Evolutionary conservation across 2,797 vertebrate species (phyloP).

Genomic region (Nothura maculosa): DNA sequence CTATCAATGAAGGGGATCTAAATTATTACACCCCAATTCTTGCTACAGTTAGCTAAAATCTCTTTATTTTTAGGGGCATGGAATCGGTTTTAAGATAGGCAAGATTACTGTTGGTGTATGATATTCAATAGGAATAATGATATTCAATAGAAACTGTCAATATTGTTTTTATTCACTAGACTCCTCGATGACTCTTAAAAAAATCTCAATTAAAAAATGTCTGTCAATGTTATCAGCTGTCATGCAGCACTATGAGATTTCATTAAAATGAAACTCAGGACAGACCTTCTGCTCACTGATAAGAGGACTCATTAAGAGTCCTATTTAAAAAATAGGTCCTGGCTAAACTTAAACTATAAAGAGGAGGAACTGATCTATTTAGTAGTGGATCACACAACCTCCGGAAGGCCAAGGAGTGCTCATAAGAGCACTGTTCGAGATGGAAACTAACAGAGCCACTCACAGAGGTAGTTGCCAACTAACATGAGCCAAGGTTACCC

Average conservation of each 20-base stretch:
- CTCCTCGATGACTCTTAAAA: accelerated
- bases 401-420: neutral
- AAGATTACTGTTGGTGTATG: neutral
- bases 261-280: neutral
- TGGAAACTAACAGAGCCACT: neutral
- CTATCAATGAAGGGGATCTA: neutral
- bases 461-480: neutral
- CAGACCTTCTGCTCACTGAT: neutral
- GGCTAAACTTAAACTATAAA: neutral
- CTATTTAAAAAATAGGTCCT: neutral
- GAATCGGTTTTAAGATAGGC: neutral
- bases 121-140: neutral
- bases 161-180: neutral
- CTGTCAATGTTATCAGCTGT: neutral
- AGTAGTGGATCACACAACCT: neutral
- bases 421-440: neutral
- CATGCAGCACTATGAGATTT: neutral
- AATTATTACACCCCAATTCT: neutral
- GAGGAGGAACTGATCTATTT: neutral
- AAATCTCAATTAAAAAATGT: neutral
- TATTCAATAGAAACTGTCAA: neutral
- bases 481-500: neutral
- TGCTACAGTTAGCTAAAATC: neutral
- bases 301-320: neutral
- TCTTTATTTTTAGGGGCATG: neutral